Evolutionary conservation across 2,113 vertebrate species (phyloP).

Genomic region (Odocoileus virginianus): DNA sequence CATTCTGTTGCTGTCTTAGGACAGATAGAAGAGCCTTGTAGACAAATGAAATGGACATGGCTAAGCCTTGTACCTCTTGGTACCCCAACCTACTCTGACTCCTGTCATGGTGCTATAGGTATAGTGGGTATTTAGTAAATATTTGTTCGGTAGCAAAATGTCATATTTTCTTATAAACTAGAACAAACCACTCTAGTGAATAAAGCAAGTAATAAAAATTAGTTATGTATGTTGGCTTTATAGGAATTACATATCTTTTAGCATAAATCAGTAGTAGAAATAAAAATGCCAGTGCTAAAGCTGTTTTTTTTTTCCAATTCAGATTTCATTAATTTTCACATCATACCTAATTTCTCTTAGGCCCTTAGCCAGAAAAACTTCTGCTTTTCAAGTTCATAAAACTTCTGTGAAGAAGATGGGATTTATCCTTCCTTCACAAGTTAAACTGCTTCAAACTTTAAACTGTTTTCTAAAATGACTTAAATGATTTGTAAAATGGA

Average conservation of each 20-base stretch:
- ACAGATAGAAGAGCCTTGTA: not conserved
- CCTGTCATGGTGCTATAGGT: not conserved
- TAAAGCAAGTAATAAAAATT: slow-evolving; percentile 15
- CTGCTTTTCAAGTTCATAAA: slow-evolving; percentile 13
- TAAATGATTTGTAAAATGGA: not conserved
- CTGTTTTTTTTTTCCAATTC: not conserved
- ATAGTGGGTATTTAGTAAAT: not conserved
- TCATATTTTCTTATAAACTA: not conserved
- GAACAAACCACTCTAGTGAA: not conserved
- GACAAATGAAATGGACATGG: not conserved
- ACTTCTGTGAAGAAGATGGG: slow-evolving; percentile 23
- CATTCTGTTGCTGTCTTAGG: not conserved
- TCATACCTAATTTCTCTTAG: slow-evolving; percentile 2
- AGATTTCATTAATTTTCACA: slow-evolving; percentile 23
- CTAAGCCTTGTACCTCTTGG: not conserved
- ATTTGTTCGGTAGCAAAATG: not conserved
- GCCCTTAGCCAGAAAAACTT: slow-evolving; percentile 2
- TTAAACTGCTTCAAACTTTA: slow-evolving; percentile 6
- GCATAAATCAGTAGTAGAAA: slow-evolving; percentile 21
- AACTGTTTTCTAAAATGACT: not conserved
- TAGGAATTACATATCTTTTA: not conserved
- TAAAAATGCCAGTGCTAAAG: not conserved
- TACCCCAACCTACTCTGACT: not conserved
- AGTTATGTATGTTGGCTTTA: not conserved
- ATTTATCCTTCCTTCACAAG: not conserved